Base-by-base conservation (phyloP, 2,888 invertebrate species). In the Melanargia galathea region DNA sequence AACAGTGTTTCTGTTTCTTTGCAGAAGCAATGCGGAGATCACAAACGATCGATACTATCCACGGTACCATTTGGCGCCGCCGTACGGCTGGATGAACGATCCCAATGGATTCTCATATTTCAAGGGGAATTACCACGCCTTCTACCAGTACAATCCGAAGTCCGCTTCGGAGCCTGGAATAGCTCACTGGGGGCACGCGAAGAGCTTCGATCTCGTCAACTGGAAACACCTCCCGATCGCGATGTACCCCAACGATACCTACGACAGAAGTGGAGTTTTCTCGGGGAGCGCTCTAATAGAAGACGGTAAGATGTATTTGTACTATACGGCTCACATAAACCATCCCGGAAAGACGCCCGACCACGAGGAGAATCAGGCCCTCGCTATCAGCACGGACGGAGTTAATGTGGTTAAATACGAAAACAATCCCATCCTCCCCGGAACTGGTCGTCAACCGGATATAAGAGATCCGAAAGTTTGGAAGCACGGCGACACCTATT, bases 141-240 rank as follows among this genome's bases (percentile, higher is more conserved):
- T 91, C 66, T 93, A 87, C 70, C 93, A 93, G 71, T 82, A 84
- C 69, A 88, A 92, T 65, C 92, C 92, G 0, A 55, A 80, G 2
- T 80, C 78, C 33, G 84, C 87, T 49, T 69, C 71, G 1, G 78
- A 69, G 2, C 79, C 89, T 0, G 83, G 87, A 2, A 77, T 76
- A 18, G 90, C 87, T 43, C 84, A 89, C 64, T 93, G 93, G 93
- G 93, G 88, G 0, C 93, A 93, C 65, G 88, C 87, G 0, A 84
- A 76, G 52, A 92, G 92, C 60, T 66, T 54, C 0, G 91, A 93
- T 65, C 71, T 93, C 1, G 78, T 92, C 0, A 70, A 80, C 60
- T 93, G 93, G 93, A 71, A 82, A 64, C 81, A 92, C 64, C 72
- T 83, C 2, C 86, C 87, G 0, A 84, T 92, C 10, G 92, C 92